Base-by-base conservation (phyloP, 2,888 invertebrate genomes). In the Laspeyria flexula region DNA sequence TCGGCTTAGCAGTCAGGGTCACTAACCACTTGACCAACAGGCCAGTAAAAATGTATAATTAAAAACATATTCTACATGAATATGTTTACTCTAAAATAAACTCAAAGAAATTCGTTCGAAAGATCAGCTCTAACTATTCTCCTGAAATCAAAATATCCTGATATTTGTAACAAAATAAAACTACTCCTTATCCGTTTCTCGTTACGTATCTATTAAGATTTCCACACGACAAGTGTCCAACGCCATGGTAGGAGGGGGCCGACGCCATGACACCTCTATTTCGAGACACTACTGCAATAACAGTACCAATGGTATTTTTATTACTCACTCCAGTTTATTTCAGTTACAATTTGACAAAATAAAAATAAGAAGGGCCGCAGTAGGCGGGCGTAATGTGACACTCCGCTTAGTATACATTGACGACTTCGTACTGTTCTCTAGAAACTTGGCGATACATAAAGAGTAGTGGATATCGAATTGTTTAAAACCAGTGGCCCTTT, bases 291-390 rank as follows among this genome's bases (percentile, higher is more conserved):
- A 58, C 76, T 85, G 88, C 87, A 92, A 90, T 90, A 90, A 88
- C 88, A 90, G 86, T 87, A 90, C 88, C 83, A 71, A 83, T 83
- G 90, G 90, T 92, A 91, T 90, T 92, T 90, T 91, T 92, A 92
- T 91, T 90, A 83, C 83, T 78, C 81, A 79, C 83, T 82, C 85
- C 85, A 79, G 90, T 87, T 90, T 90, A 90, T 91, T 91, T 90
- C 90, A 89, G 91, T 83, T 90, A 90, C 90, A 88, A 91, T 91
- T 91, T 91, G 88, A 91, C 90, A 90, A 90, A 90, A 90, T 88
- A 89, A 88, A 91, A 91, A 90, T 90, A 90, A 86, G 85, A 81
- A 85, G 86, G 88, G 85, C 85, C 66, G 43, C 47, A 62, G 68
- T 63, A 56, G 67, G 67, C 71, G 69, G 55, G 70, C 73, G 79